phyloP scores from a whole-genome alignment of 2,113 vertebrate genomes.

The Sigmodon hispidus region DNA sequence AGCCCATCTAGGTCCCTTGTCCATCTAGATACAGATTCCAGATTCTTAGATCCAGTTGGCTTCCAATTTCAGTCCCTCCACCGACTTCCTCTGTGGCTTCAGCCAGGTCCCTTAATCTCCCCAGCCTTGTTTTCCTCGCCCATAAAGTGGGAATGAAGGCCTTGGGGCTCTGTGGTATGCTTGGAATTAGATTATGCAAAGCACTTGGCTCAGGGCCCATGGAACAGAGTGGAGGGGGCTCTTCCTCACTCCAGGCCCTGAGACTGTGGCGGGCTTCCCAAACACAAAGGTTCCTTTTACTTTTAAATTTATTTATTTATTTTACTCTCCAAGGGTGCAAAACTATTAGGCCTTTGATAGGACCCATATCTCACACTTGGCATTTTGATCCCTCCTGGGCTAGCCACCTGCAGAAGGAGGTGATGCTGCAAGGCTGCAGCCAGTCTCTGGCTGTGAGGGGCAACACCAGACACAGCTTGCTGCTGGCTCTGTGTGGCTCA shows the following conservation, averaged over 20 bases:
- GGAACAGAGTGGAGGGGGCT: accelerated
- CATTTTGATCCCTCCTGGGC: neutral
- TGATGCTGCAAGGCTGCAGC: neutral
- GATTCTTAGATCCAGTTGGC: neutral
- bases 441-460: too few relatives aligned
- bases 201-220: neutral
- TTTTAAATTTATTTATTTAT: neutral
- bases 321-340: neutral
- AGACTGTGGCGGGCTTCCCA: too few relatives aligned
- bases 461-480: neutral
- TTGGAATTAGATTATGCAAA: neutral
- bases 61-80: neutral
- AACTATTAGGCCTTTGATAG: neutral
- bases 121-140: neutral
- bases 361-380: neutral
- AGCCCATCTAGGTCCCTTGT: neutral
- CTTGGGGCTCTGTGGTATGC: neutral
- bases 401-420: accelerated
- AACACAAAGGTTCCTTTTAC: neutral
- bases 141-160: neutral
- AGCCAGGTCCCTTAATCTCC: neutral
- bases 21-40: neutral
- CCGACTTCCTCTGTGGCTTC: neutral
- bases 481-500: neutral
- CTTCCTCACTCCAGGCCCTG: neutral